Base-by-base conservation (phyloP, 2,888 invertebrate species). In the Cheilosia pagana region DNA sequence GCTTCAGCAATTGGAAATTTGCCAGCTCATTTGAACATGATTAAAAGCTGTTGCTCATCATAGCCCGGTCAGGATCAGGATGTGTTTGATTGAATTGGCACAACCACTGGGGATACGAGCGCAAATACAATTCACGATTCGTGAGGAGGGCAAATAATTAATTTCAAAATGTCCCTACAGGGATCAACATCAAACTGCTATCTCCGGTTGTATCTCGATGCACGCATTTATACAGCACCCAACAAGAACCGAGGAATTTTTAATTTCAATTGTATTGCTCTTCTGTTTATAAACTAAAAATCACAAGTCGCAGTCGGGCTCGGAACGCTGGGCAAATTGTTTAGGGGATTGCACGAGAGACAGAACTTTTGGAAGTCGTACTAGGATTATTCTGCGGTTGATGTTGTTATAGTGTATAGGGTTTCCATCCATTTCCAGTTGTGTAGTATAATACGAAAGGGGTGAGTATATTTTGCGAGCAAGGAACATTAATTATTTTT, bases 401-500 rank as follows among this genome's bases (percentile, higher is more conserved):
- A 57, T 63, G 52, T 62, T 60, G 23, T 16, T n/a, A n/a, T n/a
- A n/a, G n/a, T n/a, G n/a, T n/a, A n/a, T 65, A 53, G 45, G 71
- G 59, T 52, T 70, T 8, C 55, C 16, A 16, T 3, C 19, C 31
- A 23, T 21, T 62, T 48, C 45, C 16, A 60, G 45, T 41, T 31
- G 12, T 5, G 1, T 35, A 2, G 25, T 25, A 35, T 7, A 21
- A 14, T 21, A 5, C 23, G 23, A 35, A 59, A 76, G 52, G 68
- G 52, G 63, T 72, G 52, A 60, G 39, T 35, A 35, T n/a, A n/a
- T 25, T 45, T 25, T 63, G 43, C 52, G 19, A 59, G 60, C 48
- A 21, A 39, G 19, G 74, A 74, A 79, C 83, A 83, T 83, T 83
- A 74, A 83, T 83, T 83, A 83, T 83, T 79, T 79, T 83, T 74